phyloP scores from a whole-genome alignment of 2,888 invertebrate genomes.

The Antheraea yamamai region DNA sequence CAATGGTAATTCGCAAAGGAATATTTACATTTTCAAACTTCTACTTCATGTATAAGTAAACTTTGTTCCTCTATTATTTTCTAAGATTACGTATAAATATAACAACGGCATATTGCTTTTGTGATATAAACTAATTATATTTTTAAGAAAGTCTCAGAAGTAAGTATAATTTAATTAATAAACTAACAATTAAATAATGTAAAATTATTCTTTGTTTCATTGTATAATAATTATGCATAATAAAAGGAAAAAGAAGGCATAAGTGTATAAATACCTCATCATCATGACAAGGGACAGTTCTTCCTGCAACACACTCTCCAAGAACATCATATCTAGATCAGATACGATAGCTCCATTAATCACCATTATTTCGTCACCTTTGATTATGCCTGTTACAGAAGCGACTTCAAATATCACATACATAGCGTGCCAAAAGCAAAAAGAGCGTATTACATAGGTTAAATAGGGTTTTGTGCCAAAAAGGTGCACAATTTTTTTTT shows the following conservation, averaged over 20 bases:
- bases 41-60: background rate
- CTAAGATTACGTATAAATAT: background rate
- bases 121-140: too few species aligned
- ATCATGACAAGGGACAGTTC: slow-evolving; percentile 97
- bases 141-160: too few species aligned
- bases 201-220: background rate
- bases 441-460: too few species aligned
- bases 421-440: background rate
- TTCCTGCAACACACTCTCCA: slow-evolving; percentile 97
- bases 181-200: background rate
- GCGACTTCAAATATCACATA: slow-evolving; percentile 44
- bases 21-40: background rate
- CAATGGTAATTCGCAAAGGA: background rate
- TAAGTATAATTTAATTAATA: too few species aligned
- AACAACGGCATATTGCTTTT: background rate
- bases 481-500: too few species aligned
- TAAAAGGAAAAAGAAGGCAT: slow-evolving; percentile 14
- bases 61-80: background rate
- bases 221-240: background rate
- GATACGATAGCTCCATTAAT: slow-evolving; percentile 99
- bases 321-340: slow-evolving; percentile 99
- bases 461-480: too few species aligned
- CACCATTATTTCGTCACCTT: slow-evolving; percentile 99
- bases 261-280: slow-evolving; percentile 86
- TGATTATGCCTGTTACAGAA: slow-evolving; percentile 91